These are phyloP conservation scores for Philaethria dido DNA, from an alignment of 2,888 invertebrate species.

Conservation along the genomic window DNA sequence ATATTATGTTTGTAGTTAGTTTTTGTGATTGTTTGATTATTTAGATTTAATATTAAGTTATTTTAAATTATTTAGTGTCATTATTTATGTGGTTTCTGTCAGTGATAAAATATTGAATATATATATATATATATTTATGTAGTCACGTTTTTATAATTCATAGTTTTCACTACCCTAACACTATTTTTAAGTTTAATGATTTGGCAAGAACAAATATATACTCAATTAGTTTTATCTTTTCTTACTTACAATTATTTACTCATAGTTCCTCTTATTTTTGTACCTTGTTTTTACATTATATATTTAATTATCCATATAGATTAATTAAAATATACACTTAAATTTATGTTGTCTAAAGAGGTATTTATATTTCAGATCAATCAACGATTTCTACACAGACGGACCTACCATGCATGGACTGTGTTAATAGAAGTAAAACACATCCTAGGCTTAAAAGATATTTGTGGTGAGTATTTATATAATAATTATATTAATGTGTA, in stretches of 20 bases:
- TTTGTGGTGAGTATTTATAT: slow-evolving; percentile 60
- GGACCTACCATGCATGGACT: slow-evolving; percentile 62
- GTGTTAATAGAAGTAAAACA: slow-evolving; percentile 54
- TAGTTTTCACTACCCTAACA: too few species aligned
- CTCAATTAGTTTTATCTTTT: too few species aligned
- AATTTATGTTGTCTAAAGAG: not conserved
- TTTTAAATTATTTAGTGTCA: not conserved
- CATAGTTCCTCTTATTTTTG: too few species aligned
- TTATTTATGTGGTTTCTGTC: not conserved
- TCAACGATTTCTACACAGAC: slow-evolving; percentile 63
- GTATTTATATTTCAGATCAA: slow-evolving; percentile 56
- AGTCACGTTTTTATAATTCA: too few species aligned
- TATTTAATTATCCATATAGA: too few species aligned
- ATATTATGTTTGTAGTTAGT: slow-evolving; percentile 1
- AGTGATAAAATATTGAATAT: too few species aligned
- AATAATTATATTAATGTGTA: too few species aligned
- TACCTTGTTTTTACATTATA: too few species aligned
- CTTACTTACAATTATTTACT: too few species aligned
- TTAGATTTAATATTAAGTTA: not conserved
- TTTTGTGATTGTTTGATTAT: slow-evolving; percentile 6
- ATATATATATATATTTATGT: too few species aligned
- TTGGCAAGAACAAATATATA: too few species aligned
- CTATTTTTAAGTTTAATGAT: too few species aligned
- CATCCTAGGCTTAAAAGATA: slow-evolving; percentile 59
- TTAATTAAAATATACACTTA: not conserved